phyloP scores from a whole-genome alignment of 2,888 invertebrate genomes.

The Gari tellinella region DNA sequence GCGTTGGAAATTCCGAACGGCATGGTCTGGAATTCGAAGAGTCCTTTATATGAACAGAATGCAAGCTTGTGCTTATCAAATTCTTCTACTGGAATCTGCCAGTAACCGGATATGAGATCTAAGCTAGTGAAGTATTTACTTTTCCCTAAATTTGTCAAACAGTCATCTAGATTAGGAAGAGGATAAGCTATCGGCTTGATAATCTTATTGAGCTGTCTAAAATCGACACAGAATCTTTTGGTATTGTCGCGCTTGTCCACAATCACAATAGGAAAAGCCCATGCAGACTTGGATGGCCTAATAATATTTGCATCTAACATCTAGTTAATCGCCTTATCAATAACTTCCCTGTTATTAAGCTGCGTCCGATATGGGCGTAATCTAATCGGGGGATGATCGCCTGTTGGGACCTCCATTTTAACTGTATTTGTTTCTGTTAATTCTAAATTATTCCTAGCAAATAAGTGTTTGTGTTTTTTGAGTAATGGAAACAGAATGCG shows the following conservation, averaged over 20 bases:
- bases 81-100: slow-evolving; percentile 38
- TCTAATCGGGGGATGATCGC: too few species aligned
- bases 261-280: too few species aligned
- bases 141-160: slow-evolving; percentile 35
- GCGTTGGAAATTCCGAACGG: slow-evolving; percentile 49
- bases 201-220: slow-evolving; percentile 28
- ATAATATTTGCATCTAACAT: slow-evolving; percentile 53
- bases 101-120: slow-evolving; percentile 47
- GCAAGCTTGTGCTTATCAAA: slow-evolving; percentile 44
- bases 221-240: slow-evolving; percentile 42
- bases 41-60: slow-evolving; percentile 37
- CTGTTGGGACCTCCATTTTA: too few species aligned
- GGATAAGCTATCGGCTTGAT: slow-evolving; percentile 42
- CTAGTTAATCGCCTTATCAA: slow-evolving; percentile 48
- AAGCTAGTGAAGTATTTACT: slow-evolving; percentile 40
- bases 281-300: slow-evolving; percentile 32
- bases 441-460: too few species aligned
- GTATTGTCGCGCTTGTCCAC: slow-evolving; percentile 35
- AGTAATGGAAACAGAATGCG: too few species aligned
- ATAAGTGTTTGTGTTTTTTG: too few species aligned
- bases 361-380: slow-evolving; percentile 16
- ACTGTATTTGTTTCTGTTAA: too few species aligned
- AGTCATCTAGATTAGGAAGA: slow-evolving; percentile 42
- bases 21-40: slow-evolving; percentile 42
- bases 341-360: slow-evolving; percentile 37